Evolutionary conservation across 2,888 invertebrate genomes (phyloP), one percentile per base, ranked within the genome.

Genomic region (Dicycla oo): DNA sequence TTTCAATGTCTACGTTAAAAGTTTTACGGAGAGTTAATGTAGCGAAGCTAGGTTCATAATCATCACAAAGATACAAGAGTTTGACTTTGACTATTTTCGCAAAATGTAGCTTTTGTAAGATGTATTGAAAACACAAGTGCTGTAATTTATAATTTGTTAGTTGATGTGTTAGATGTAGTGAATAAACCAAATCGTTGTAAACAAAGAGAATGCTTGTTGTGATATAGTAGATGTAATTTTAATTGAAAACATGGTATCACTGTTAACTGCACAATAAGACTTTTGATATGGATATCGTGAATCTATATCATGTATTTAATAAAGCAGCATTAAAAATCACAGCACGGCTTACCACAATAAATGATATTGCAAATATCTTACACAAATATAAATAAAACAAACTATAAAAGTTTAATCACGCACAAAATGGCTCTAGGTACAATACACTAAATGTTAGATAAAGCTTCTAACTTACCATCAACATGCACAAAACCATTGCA

Each of bases 71-170:
- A 92, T 91, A 93, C 90, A 94, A 95, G 96, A 96, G 96, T 96
- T 96, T 96, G 96, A 96, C 96, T 96, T 96, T 96, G 96, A 95
- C 89, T 92, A 92, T 88, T 91, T 90, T 91, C 87, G 91, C 92
- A 92, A 92, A 88, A 69, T 85, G 84, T 92, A 93, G 93, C 88
- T 91, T 92, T 85, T 86, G 81, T 84, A 81, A 87, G 79, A 86
- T 81, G 78, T 87, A 83, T 78, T 86, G 73, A 79, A 76, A 89
- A 92, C 90, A 92, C 92, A 87, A 91, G 84, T 88, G 91, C 91
- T 92, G 87, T 88, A 79, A 81, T 85, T 81, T 84, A 74, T 86
- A 79, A 81, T 85, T 86, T 86, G 81, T 85, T 88, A 87, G 86
- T 89, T 86, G 89, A 89, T 87, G 88, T 93, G 86, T 87, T 92